phyloP scores from a whole-genome alignment of 1,140 invertebrate genomes.

The Asobara japonica region DNA sequence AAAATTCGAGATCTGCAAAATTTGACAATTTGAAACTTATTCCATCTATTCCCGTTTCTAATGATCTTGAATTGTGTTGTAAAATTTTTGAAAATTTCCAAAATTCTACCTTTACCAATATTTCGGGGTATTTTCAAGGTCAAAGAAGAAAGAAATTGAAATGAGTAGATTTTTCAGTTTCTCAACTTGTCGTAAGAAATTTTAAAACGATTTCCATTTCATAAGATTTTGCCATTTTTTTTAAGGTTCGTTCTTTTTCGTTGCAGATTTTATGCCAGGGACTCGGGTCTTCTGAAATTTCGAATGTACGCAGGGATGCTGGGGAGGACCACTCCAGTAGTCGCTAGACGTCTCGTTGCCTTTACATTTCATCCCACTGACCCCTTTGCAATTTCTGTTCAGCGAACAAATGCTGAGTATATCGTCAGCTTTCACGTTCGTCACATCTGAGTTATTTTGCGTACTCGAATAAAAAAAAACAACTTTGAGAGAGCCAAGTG shows the following conservation, averaged over 20 bases:
- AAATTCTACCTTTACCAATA: background rate
- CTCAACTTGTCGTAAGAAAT: no score
- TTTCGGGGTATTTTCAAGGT: no score
- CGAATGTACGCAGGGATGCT: constrained; percentile 84
- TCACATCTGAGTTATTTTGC: constrained; percentile 51
- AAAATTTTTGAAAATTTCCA: background rate
- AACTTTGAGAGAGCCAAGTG: no score
- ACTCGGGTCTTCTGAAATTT: constrained; percentile 90
- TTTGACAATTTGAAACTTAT: no score
- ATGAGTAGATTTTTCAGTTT: no score
- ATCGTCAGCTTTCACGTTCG: constrained; percentile 95
- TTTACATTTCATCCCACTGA: constrained; percentile 98
- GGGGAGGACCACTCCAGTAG: constrained; percentile 69
- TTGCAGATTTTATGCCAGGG: constrained; percentile 87
- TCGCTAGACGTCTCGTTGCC: constrained; percentile 85
- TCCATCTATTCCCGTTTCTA: no score
- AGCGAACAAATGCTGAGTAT: constrained; percentile 94
- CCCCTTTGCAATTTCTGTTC: constrained; percentile 96
- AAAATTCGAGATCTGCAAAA: background rate
- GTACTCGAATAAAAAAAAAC: background rate
- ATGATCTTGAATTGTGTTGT: no score
- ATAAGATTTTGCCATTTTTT: background rate
- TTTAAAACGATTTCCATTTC: no score
- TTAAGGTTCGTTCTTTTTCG: constrained; percentile 33
- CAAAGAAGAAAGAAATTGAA: background rate